Evolutionary conservation across 2,113 vertebrate genomes (phyloP).

Genomic region (Chloebia gouldiae): DNA sequence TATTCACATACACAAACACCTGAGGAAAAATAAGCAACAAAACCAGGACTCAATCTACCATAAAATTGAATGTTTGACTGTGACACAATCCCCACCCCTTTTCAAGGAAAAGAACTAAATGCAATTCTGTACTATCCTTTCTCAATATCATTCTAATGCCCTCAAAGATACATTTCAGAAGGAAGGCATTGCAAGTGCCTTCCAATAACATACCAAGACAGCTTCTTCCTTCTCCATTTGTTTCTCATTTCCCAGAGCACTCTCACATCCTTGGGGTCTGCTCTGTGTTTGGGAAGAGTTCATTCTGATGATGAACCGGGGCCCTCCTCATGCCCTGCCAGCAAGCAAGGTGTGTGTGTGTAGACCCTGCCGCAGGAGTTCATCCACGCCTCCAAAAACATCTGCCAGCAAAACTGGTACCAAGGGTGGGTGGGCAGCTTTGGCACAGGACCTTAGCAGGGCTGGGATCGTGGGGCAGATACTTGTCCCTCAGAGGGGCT

Average conservation of each 20-base stretch:
- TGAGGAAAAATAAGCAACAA: not conserved
- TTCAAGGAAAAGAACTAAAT: not conserved
- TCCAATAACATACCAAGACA: slow-evolving; percentile 31
- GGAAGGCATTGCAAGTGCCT: slow-evolving; percentile 20
- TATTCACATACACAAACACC: not conserved
- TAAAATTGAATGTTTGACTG: not conserved
- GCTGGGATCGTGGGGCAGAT: not conserved
- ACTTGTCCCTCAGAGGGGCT: not conserved
- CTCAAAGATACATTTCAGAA: not conserved
- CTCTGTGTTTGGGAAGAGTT: slow-evolving; percentile 40
- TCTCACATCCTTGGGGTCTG: slow-evolving; percentile 37
- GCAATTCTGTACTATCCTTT: not conserved
- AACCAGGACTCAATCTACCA: not conserved
- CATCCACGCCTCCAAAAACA: not conserved
- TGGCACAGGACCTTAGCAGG: not conserved
- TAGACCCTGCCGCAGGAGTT: not conserved
- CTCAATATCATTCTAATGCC: not conserved
- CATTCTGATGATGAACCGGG: not conserved
- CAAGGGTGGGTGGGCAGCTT: not conserved
- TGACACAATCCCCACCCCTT: not conserved
- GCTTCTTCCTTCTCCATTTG: slow-evolving; percentile 48
- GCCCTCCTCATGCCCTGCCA: not conserved
- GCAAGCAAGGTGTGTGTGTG: not conserved
- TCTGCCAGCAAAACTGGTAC: not conserved
- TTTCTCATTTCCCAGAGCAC: slow-evolving; percentile 47